These are phyloP conservation scores for Drosophila engyochracea DNA, from an alignment of 2,888 invertebrate genomes.

Conservation along the genomic window DNA sequence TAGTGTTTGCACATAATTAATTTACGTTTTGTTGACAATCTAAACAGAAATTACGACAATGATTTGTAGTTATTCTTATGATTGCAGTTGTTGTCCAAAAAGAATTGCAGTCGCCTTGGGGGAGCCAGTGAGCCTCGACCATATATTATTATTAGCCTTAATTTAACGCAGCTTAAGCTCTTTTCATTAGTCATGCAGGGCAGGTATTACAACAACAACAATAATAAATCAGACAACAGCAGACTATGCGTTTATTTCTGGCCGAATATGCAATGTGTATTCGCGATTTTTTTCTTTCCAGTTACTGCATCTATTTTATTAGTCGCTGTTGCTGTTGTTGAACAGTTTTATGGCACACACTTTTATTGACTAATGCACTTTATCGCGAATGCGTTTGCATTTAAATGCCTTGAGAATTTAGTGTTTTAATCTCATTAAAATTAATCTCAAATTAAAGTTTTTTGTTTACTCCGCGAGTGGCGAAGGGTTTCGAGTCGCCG, in stretches of 20 bases:
- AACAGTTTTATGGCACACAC: slow-evolving; percentile 39
- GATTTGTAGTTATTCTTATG: slow-evolving; percentile 38
- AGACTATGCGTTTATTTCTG: slow-evolving; percentile 49
- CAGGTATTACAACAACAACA: slow-evolving; percentile 27
- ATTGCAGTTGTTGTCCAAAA: slow-evolving; percentile 5
- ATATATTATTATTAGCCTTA: slow-evolving; percentile 47
- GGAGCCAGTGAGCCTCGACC: slow-evolving; percentile 21
- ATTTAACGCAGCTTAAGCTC: slow-evolving; percentile 37
- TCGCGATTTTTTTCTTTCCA: slow-evolving; percentile 31
- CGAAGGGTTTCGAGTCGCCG: slow-evolving; percentile 47
- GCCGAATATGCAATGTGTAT: slow-evolving; percentile 33
- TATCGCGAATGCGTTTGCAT: slow-evolving; percentile 39
- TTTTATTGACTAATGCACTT: slow-evolving; percentile 38
- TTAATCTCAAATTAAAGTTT: slow-evolving; percentile 55
- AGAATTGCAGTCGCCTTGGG: slow-evolving; percentile 47
- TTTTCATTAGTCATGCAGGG: slow-evolving; percentile 73
- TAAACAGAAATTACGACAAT: slow-evolving; percentile 39
- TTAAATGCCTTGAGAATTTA: slow-evolving; percentile 33
- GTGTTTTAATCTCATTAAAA: slow-evolving; percentile 62
- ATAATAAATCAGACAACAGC: slow-evolving; percentile 8
- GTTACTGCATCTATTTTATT: slow-evolving; percentile 32
- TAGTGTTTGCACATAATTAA: slow-evolving; percentile 73
- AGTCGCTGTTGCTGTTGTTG: slow-evolving; percentile 25
- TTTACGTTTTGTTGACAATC: slow-evolving; percentile 67
- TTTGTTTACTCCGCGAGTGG: slow-evolving; percentile 61